Base-by-base conservation (phyloP, 2,888 invertebrate genomes). In the Eupithecia centaureata region DNA sequence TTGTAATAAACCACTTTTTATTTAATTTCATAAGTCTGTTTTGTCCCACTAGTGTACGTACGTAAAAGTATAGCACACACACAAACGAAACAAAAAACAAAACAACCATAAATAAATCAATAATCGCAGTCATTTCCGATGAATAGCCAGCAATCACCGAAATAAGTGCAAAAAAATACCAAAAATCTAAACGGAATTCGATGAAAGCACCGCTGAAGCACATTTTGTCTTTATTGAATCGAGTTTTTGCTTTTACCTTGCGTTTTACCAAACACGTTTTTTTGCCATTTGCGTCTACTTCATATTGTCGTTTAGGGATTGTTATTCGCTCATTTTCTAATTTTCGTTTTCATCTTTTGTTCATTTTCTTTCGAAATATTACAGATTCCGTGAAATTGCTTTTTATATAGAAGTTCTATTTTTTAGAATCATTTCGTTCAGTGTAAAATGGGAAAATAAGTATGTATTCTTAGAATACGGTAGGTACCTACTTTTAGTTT, bases 301-400 rank as follows among this genome's bases (percentile, higher is more conserved):
- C 8, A 8, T 18, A 18, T 18, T 22, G 47, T 47, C 47, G 47
- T 47, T 47, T 12, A 12, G 47, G 47, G 22, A 3, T 22, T 22
- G 18, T 47, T 22, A 12, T 47, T 47, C 22, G 2, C 22, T 3
- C 47, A 22, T 47, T 47, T 22, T 47, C 18, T 3, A 22, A 47
- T 47, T 12, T 47, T 22, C 42, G 18, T 47, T 47, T 47, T 22
- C 10, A 47, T 18, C 22, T 47, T 12, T 47, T 22, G 12, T 47
- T 47, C 22, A 12, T 47, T 47, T 22, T 47, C 10, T 10, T 18
- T 18, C 12, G 22, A 18, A 18, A 42, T 42, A 42, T 18, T 33
- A n/a, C 35, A n/a, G 38, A 38, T 38, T 38, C 38, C 38, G n/a
- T 38, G n/a, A n/a, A 38, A 38, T 38, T 38, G 15, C 38, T n/a